Evolutionary conservation across 2,888 invertebrate species (phyloP).

Genomic region (Anarsia innoxiella): DNA sequence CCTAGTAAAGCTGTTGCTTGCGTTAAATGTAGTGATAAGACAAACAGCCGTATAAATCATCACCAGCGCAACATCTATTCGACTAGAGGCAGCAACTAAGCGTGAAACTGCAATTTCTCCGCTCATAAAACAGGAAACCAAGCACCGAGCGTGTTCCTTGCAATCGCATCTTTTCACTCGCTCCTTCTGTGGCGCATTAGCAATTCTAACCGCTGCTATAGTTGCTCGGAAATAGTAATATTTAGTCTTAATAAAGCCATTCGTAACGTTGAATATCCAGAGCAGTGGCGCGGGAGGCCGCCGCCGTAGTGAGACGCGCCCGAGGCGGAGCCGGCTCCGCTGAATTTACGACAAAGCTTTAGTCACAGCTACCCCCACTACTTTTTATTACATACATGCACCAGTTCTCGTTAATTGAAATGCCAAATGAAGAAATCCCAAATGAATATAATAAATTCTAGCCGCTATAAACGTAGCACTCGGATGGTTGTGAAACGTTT

Average conservation of each 20-base stretch:
- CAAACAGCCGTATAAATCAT: constrained; percentile 45
- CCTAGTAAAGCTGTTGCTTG: no score
- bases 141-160: constrained; percentile 37
- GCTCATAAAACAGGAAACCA: constrained; percentile 56
- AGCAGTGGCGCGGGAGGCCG: no score
- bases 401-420: constrained; percentile 7
- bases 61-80: constrained; percentile 38
- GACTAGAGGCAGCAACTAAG: constrained; percentile 42
- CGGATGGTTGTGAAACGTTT: constrained; percentile 41
- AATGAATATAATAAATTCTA: constrained; percentile 34
- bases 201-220: constrained; percentile 63
- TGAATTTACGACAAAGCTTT: constrained; percentile 49
- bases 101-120: constrained; percentile 60
- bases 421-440: constrained; percentile 5
- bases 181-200: constrained; percentile 53
- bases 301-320: constrained; percentile 36
- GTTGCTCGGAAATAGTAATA: constrained; percentile 66
- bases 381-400: constrained; percentile 3
- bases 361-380: constrained; percentile 21
- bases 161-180: constrained; percentile 64
- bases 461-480: constrained; percentile 45
- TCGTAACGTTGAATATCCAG: constrained; percentile 63
- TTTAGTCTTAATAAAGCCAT: constrained; percentile 71
- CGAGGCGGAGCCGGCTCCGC: constrained; percentile 36
- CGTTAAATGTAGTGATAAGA: no score